Conservation (phyloP, 2,113 vertebrate species). For the Ameiurus melas region DNA sequence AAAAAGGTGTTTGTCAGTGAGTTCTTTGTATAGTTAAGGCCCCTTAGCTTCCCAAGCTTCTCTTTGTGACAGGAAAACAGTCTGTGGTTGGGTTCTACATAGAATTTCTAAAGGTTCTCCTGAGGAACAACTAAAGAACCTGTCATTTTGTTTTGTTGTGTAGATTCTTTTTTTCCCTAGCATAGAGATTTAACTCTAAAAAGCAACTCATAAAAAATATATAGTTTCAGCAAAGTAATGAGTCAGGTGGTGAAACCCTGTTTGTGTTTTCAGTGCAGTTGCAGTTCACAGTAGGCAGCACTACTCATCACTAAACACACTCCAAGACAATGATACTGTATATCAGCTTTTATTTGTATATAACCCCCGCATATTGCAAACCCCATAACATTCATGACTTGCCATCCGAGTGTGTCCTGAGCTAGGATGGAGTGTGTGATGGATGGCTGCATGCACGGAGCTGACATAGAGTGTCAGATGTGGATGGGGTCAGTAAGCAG, state of each 20-base stretch:
- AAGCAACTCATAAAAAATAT: neutral
- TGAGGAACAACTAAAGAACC: too few relatives aligned
- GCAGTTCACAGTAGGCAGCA: neutral
- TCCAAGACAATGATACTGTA: neutral
- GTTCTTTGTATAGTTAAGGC: too few relatives aligned
- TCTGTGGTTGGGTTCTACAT: too few relatives aligned
- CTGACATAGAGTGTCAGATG: slow-evolving; percentile 43
- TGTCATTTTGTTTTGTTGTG: too few relatives aligned
- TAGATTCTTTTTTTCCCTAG: neutral
- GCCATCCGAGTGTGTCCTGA: neutral
- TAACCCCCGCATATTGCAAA: neutral
- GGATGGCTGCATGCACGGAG: slow-evolving; percentile 26
- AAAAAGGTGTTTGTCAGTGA: too few relatives aligned
- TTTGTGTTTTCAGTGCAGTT: neutral
- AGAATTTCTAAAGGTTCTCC: too few relatives aligned
- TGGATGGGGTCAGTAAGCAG: slow-evolving; percentile 26
- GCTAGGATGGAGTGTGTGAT: slow-evolving; percentile 31
- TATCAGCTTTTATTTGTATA: neutral
- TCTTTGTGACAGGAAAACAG: too few relatives aligned
- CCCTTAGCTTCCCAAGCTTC: too few relatives aligned
- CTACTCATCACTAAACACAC: neutral
- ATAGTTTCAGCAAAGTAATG: neutral
- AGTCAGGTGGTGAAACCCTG: neutral
- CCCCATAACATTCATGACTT: neutral
- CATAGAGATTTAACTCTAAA: neutral